Evolutionary conservation across 1,140 invertebrate species (phyloP).

Genomic region (Bombus superbus): DNA sequence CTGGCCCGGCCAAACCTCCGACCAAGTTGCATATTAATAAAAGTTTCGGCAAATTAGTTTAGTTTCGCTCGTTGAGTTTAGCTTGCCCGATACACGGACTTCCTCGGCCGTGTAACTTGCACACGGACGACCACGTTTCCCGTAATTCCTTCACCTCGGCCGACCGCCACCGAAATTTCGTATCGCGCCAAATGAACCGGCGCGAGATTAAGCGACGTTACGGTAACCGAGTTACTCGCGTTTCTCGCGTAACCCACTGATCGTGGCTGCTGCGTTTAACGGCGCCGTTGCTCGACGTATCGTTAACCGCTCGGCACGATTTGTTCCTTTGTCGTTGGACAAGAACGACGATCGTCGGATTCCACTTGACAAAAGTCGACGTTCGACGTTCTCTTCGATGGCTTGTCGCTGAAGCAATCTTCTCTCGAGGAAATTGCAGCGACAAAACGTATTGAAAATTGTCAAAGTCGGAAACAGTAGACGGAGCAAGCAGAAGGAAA

Average conservation of each 20-base stretch:
- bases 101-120: slow-evolving; percentile 40
- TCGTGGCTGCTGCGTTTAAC: no score
- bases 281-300: neutral
- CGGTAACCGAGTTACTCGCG: slow-evolving; percentile 15
- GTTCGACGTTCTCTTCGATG: neutral
- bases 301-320: neutral
- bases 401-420: neutral
- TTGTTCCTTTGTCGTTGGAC: neutral
- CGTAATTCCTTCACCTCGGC: slow-evolving; percentile 48
- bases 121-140: slow-evolving; percentile 4
- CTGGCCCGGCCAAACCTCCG: slow-evolving; percentile 17
- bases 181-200: slow-evolving; percentile 28
- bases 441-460: neutral
- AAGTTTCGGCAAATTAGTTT: slow-evolving; percentile 75
- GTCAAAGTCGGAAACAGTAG: neutral
- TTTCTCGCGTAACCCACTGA: neutral
- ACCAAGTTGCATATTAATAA: slow-evolving; percentile 76
- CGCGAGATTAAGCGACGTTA: slow-evolving; percentile 39
- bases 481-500: neutral
- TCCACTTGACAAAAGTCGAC: neutral
- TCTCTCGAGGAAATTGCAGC: neutral
- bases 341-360: neutral
- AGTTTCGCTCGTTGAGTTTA: slow-evolving; percentile 65
- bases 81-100: slow-evolving; percentile 43
- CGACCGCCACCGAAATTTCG: slow-evolving; percentile 35